A percentile compares a stretch with the other conserved stretches of the same genome.
These are phyloP conservation scores for Nasalis larvatus DNA, from an alignment of 2,113 vertebrate genomes.

Conservation along the genomic window DNA sequence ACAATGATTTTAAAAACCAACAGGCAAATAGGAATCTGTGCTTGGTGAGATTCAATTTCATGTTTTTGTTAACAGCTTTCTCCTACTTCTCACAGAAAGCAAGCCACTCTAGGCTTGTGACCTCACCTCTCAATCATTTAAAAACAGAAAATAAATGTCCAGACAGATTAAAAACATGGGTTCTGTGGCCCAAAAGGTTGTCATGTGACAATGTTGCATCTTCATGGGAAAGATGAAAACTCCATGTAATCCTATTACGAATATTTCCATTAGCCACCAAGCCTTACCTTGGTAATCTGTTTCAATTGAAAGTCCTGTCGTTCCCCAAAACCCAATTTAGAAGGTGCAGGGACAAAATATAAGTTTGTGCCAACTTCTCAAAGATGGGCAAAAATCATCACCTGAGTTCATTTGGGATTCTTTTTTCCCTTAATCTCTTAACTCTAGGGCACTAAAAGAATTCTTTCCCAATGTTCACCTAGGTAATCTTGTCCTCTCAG, in stretches of 20 bases:
- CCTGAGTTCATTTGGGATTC: background rate
- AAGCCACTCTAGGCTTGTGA: conserved; percentile 42
- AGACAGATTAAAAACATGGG: conserved; percentile 65
- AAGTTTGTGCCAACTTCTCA: conserved; percentile 59
- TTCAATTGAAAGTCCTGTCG: conserved; percentile 60
- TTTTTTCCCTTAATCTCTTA: background rate
- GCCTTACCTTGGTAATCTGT: conserved; percentile 66
- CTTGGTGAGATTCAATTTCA: conserved; percentile 61
- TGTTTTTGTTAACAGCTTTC: conserved; percentile 68
- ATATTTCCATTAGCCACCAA: conserved; percentile 65
- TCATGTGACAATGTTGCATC: conserved; percentile 20
- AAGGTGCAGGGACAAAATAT: conserved; percentile 39
- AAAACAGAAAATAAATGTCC: conserved; percentile 68
- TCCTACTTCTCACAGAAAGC: conserved; percentile 51
- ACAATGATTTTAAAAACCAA: background rate
- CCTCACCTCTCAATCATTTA: conserved; percentile 55
- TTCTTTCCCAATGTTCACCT: background rate
- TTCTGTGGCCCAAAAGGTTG: background rate
- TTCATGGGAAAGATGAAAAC: conserved; percentile 62
- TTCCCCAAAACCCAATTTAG: conserved; percentile 61
- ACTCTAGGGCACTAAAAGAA: background rate
- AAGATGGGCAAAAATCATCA: background rate
- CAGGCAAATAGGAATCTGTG: background rate
- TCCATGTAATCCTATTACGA: conserved; percentile 66
- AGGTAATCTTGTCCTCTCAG: background rate